Evolutionary conservation across 64 coral and sea anemone genomes (phyloP).

Genomic region (Anthopleura sola): DNA sequence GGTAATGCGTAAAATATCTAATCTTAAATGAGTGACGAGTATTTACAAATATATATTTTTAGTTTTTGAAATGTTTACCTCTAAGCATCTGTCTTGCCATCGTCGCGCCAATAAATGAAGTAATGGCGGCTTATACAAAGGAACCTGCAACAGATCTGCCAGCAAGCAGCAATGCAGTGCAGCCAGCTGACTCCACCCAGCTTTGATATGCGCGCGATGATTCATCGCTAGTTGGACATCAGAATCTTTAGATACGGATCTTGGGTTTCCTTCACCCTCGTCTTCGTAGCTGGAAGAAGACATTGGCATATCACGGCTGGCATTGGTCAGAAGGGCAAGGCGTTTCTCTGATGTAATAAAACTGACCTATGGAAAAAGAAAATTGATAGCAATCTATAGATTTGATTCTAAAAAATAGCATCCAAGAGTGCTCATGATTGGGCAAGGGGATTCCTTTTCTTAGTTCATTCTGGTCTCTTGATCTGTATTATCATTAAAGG

Average conservation of each 20-base stretch:
- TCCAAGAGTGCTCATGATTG: too few species aligned
- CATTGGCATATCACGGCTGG: slow-evolving; percentile 25
- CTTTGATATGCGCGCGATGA: slow-evolving; percentile 96
- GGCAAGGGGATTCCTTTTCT: too few species aligned
- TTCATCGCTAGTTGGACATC: slow-evolving; percentile 71
- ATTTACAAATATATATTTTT: neutral
- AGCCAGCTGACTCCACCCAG: slow-evolving; percentile 97
- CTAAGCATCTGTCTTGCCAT: slow-evolving; percentile 98
- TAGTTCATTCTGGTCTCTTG: too few species aligned
- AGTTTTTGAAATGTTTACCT: too few species aligned
- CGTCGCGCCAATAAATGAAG: slow-evolving; percentile 89
- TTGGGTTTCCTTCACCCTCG: slow-evolving; percentile 8
- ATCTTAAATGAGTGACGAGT: neutral
- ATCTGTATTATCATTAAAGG: too few species aligned
- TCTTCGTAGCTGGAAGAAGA: slow-evolving; percentile 71
- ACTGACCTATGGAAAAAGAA: slow-evolving; percentile 40
- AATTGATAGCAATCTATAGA: too few species aligned
- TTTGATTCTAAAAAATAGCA: too few species aligned
- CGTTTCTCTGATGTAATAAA: slow-evolving; percentile 81
- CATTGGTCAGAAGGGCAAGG: slow-evolving; percentile 67
- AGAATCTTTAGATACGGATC: slow-evolving; percentile 26
- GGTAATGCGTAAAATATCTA: neutral
- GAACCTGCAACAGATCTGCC: slow-evolving; percentile 67
- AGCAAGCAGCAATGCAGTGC: slow-evolving; percentile 96
- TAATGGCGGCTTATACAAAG: slow-evolving; percentile 82